phyloP scores from a whole-genome alignment of 2,888 invertebrate species.

The Priocnemis perturbator region DNA sequence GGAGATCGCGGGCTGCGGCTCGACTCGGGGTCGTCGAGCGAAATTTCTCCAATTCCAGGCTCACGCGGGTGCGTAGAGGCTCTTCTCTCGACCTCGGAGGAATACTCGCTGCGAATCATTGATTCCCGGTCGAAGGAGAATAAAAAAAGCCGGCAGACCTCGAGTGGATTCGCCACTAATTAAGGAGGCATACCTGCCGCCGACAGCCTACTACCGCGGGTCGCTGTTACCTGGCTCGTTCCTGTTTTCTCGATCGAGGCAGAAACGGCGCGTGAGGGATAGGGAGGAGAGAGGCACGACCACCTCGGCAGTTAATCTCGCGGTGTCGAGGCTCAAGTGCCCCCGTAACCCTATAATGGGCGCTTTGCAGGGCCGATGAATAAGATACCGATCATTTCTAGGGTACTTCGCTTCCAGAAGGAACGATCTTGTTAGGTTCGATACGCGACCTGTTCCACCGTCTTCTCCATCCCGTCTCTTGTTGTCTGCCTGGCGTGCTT shows the following conservation, averaged over 20 bases:
- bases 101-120: slow-evolving; percentile 36
- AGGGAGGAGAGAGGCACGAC: neutral
- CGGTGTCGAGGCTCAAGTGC: slow-evolving; percentile 1
- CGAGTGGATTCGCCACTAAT: slow-evolving; percentile 50
- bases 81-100: slow-evolving; percentile 54
- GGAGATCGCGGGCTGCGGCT: too few species aligned
- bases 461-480: too few species aligned
- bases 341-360: neutral
- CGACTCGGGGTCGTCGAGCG: too few species aligned
- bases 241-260: neutral
- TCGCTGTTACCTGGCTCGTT: slow-evolving; percentile 1
- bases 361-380: too few species aligned
- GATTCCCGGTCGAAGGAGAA: slow-evolving; percentile 52
- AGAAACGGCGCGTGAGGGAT: neutral
- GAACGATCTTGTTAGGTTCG: too few species aligned
- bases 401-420: too few species aligned
- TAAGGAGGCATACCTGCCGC: slow-evolving; percentile 38
- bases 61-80: slow-evolving; percentile 33
- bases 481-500: too few species aligned
- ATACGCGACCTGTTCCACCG: too few species aligned
- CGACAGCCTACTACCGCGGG: neutral
- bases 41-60: slow-evolving; percentile 29
- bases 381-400: too few species aligned
- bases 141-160: slow-evolving; percentile 21
- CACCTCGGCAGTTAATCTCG: too few species aligned